Base-by-base conservation (phyloP, 2,888 invertebrate species). In the Caenorhabditis sp. region DNA sequence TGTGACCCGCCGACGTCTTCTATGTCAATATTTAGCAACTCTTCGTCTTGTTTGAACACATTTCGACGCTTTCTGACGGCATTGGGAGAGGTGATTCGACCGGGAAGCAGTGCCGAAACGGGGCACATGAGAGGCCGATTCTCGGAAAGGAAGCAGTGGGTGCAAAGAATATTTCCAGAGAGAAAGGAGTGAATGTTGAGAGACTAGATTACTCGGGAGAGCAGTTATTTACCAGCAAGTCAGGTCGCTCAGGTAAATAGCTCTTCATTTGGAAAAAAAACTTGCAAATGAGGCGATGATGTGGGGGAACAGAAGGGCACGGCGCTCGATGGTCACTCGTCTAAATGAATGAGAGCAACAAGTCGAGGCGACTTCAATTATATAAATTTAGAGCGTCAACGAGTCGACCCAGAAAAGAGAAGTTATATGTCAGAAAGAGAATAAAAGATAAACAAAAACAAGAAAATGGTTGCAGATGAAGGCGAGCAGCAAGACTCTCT, bases 361-460 rank as follows among this genome's bases (percentile, higher is more conserved):
- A 47, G 20, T n/a, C n/a, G 32, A 11, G 40, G 40, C 40, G 40
- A 40, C 40, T 58, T 32, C 55, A 65, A 69, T 69, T 65, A 71
- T 37, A 74, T 74, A 65, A 74, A 65, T 74, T 65, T 60, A 65
- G 32, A 58, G 37, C 1, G 18, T 6, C 32, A 44, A 32, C 32
- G 22, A 37, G 58, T 32, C 35, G 40, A 68, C 44, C 8, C 58
- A 44, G 22, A 18, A 35, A 40, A 44, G 22, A 18, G 24, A 40
- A 51, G 58, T 47, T 51, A 65, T 51, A 65, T 69, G 60, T 70
- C 61, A 47, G 26, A 51, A 28, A 37, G 24, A 22, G 18, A 32
- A 44, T 22, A 64, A 47, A 58, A 72, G 40, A 53, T 56, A 72
- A 72, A 64, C 64, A 72, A 72, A 72, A 72, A 72, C 64, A 64